Conservation (phyloP, 2,888 invertebrate species). For the Macrostomum cliftonense region DNA sequence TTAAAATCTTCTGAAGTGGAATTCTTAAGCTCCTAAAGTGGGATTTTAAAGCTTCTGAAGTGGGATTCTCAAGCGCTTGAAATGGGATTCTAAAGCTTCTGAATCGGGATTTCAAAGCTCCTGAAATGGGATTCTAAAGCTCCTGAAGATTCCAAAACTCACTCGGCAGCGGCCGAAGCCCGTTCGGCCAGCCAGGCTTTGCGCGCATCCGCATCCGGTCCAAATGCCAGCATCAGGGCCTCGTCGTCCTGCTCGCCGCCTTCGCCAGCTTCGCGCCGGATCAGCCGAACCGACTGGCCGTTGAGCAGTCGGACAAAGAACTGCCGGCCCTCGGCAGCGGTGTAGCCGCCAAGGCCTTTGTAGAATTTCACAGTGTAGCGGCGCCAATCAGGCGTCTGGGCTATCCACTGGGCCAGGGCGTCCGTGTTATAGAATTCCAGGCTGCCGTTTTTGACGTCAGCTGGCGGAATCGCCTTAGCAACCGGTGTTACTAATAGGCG, state of each 20-base stretch:
- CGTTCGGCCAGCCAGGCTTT: constrained; percentile 65
- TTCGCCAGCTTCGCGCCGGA: constrained; percentile 50
- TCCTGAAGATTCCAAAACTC: constrained; percentile 31
- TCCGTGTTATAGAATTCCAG: constrained; percentile 82
- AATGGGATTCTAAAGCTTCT: too few relatives aligned
- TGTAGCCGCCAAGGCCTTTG: constrained; percentile 99
- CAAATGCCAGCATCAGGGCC: constrained; percentile 78
- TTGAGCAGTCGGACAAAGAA: constrained; percentile 79
- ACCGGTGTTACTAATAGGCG: constrained; percentile 91
- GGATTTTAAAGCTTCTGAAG: too few relatives aligned
- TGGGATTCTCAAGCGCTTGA: too few relatives aligned
- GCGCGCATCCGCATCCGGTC: constrained; percentile 79
- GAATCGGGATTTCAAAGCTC: too few relatives aligned
- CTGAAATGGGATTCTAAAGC: too few relatives aligned
- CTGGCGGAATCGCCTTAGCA: constrained; percentile 54
- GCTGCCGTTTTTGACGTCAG: constrained; percentile 51
- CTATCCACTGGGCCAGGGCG: constrained; percentile 94
- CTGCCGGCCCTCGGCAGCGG: constrained; percentile 90
- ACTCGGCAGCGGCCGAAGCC: constrained; percentile 40
- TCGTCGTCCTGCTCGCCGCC: constrained; percentile 58
- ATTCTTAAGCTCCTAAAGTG: too few relatives aligned
- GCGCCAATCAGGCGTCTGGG: constrained; percentile 65
- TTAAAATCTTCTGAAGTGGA: too few relatives aligned
- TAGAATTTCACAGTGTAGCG: constrained; percentile 92
- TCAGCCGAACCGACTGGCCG: constrained; percentile 70